A percentile compares a stretch with the other conserved stretches of the same genome.
Evolutionary conservation across 2,113 vertebrate genomes (phyloP).

Genomic region (Emydura subglobosa): DNA sequence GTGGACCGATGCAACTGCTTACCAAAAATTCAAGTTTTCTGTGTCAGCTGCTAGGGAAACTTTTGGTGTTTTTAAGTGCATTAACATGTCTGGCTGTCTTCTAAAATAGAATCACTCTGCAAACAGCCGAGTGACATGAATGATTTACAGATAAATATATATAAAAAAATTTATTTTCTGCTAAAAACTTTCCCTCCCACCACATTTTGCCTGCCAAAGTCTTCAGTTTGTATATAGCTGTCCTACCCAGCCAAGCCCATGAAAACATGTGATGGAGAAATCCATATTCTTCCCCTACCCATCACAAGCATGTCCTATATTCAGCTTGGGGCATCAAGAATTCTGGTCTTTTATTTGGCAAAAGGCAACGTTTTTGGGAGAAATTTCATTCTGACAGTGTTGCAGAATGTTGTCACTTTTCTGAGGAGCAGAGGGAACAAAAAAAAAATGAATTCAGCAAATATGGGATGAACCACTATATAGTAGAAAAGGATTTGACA

Average conservation of each 20-base stretch:
- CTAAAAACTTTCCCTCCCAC: not conserved
- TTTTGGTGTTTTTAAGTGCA: not conserved
- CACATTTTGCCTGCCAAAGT: not conserved
- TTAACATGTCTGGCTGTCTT: not conserved
- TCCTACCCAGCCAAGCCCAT: not conserved
- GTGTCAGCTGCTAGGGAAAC: not conserved
- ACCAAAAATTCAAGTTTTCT: rapidly evolving
- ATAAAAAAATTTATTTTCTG: rapidly evolving
- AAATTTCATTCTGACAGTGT: not conserved
- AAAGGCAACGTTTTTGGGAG: not conserved
- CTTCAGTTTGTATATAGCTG: not conserved
- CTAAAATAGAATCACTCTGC: not conserved
- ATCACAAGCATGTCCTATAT: rapidly evolving
- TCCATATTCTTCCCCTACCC: rapidly evolving
- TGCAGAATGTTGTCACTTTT: not conserved
- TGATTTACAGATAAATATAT: not conserved
- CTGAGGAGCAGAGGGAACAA: not conserved
- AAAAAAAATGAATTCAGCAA: not conserved
- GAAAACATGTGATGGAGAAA: not conserved
- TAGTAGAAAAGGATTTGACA: not conserved
- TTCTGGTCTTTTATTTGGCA: not conserved
- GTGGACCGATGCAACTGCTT: not conserved
- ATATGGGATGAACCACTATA: not conserved
- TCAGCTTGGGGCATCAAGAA: not conserved
- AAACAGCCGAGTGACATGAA: not conserved